These are phyloP conservation scores for Parascotia fuliginaria DNA, from an alignment of 2,888 invertebrate species.

Conservation along the genomic window DNA sequence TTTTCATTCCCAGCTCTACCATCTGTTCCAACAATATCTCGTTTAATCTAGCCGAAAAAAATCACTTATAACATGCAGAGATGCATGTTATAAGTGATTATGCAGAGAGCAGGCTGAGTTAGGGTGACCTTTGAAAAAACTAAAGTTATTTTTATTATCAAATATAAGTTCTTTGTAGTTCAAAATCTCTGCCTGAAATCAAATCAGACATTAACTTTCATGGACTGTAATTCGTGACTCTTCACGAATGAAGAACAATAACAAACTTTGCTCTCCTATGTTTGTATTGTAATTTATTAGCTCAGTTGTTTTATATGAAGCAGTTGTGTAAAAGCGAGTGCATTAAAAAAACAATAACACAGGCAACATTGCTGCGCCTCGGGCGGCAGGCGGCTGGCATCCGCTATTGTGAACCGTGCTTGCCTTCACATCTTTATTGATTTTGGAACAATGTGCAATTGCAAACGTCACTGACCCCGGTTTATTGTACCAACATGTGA, in stretches of 20 bases:
- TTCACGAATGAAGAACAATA: conserved; percentile 7
- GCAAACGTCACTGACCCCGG: conserved; percentile 52
- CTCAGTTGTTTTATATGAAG: conserved; percentile 12
- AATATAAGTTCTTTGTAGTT: conserved; percentile 18
- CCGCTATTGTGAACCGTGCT: conserved; percentile 46
- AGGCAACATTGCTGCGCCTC: conserved; percentile 37
- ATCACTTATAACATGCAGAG: conserved; percentile 16
- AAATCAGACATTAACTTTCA: conserved; percentile 11
- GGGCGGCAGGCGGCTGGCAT: conserved; percentile 9
- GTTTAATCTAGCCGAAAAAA: conserved; percentile 22
- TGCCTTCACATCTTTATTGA: conserved; percentile 55
- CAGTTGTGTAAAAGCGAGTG: conserved; percentile 36
- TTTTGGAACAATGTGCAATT: conserved; percentile 54
- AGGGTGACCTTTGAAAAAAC: conserved; percentile 27
- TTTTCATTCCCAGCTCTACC: conserved; percentile 7
- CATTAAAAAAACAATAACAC: conserved; percentile 54
- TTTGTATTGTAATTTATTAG: conserved; percentile 10
- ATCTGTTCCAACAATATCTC: conserved; percentile 27
- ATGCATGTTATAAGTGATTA: too few relatives aligned
- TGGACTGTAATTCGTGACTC: not conserved
- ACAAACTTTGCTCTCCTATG: conserved; percentile 6
- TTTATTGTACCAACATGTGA: conserved; percentile 45
- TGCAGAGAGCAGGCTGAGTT: conserved; percentile 13
- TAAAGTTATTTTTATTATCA: conserved; percentile 27
- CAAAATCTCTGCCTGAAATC: conserved; percentile 12